Percentiles rank a stretch among this genome's conserved stretches.
Conservation (phyloP, 2,113 vertebrate genomes). For the Nannobrachium achirus region DNA sequence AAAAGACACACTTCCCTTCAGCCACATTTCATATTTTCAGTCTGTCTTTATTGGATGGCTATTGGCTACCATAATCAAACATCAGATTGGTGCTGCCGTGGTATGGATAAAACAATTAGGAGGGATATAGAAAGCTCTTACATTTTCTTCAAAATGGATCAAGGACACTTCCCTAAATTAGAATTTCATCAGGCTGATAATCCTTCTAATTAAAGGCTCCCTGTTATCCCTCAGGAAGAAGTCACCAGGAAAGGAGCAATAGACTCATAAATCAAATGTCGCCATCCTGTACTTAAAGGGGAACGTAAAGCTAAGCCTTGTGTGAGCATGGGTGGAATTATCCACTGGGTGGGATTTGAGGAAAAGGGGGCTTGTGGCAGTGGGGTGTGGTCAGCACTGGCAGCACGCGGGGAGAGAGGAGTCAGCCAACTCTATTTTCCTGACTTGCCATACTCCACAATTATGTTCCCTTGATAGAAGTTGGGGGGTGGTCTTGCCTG, state of each 20-base stretch:
- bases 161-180: constrained; percentile 40
- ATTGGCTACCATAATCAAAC: too few relatives aligned
- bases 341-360: constrained; percentile 33
- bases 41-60: too few relatives aligned
- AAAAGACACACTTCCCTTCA: too few relatives aligned
- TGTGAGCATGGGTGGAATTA: constrained; percentile 47
- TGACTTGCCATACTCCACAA: too few relatives aligned
- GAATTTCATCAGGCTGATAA: constrained; percentile 47
- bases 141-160: constrained; percentile 30
- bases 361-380: too few relatives aligned
- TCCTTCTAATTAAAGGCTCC: constrained; percentile 66
- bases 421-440: too few relatives aligned
- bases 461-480: too few relatives aligned
- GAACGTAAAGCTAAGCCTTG: constrained; percentile 50
- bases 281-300: constrained; percentile 20
- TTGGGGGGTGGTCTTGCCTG: too few relatives aligned
- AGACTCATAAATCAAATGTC: constrained; percentile 40
- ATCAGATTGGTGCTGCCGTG: too few relatives aligned
- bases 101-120: constrained; percentile 12
- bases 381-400: too few relatives aligned
- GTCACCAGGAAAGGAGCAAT: constrained; percentile 42
- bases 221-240: constrained; percentile 24
- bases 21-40: too few relatives aligned
- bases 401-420: too few relatives aligned
- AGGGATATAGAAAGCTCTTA: constrained; percentile 3